These are phyloP conservation scores for Lepidotrigona ventralis DNA, from an alignment of 1,140 invertebrate species.

Conservation along the genomic window DNA sequence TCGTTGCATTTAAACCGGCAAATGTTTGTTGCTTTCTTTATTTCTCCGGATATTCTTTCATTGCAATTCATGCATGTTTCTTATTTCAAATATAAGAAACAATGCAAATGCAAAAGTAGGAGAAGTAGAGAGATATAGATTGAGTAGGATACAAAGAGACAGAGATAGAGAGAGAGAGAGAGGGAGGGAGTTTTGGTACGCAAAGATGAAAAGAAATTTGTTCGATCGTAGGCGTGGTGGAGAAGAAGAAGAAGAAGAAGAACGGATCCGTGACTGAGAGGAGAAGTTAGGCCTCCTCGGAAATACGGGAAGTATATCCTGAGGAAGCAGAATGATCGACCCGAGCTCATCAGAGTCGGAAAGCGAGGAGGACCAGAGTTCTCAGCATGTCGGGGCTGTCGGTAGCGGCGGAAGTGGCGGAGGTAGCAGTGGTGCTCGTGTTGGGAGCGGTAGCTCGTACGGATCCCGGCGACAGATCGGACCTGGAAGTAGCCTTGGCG, in stretches of 20 bases:
- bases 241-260: conserved; percentile 25
- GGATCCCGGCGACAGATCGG: conserved; percentile 73
- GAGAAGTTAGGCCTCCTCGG: conserved; percentile 45
- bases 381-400: conserved; percentile 74
- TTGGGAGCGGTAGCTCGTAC: conserved; percentile 76
- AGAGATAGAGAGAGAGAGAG: no score
- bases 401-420: conserved; percentile 69
- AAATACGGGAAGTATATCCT: conserved; percentile 29
- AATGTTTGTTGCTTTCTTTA: conserved; percentile 46
- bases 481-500: conserved; percentile 62
- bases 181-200: no score
- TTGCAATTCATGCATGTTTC: background rate
- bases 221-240: background rate
- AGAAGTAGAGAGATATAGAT: background rate
- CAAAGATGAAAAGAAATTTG: background rate
- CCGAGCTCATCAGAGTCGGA: conserved; percentile 94
- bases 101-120: background rate
- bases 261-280: conserved; percentile 52
- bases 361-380: conserved; percentile 90
- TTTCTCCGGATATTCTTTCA: conserved; percentile 23
- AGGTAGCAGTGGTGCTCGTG: conserved; percentile 67
- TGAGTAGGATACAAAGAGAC: background rate
- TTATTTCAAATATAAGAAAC: background rate
- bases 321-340: conserved; percentile 87
- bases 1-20: conserved; percentile 43